Evolutionary conservation across 1,140 invertebrate species (phyloP).

Genomic region (Pseudomyrmex concolor): DNA sequence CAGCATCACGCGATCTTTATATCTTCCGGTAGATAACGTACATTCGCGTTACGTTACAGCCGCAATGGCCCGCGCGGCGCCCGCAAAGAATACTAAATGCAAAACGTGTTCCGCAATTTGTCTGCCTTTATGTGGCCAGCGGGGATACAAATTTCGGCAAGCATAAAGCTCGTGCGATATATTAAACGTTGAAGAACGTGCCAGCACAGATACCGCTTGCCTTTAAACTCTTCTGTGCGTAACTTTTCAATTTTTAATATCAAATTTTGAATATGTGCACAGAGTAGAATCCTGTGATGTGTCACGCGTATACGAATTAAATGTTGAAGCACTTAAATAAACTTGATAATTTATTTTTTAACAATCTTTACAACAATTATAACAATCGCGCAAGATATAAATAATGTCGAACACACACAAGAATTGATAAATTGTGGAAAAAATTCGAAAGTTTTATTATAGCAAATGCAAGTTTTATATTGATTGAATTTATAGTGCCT

Average conservation of each 20-base stretch:
- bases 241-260: constrained; percentile 29
- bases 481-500: too few species aligned
- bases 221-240: constrained; percentile 12
- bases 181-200: constrained; percentile 48
- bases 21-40: constrained; percentile 41
- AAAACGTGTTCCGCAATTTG: constrained; percentile 60
- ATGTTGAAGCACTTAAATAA: not conserved
- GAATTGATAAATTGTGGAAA: not conserved
- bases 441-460: constrained; percentile 7
- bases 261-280: not conserved
- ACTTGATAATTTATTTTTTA: constrained; percentile 7
- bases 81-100: constrained; percentile 61
- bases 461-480: not conserved
- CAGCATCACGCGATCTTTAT: constrained; percentile 45
- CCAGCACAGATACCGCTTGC: not conserved
- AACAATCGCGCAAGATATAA: not conserved
- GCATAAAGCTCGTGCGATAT: constrained; percentile 51
- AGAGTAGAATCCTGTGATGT: not conserved
- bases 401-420: not conserved
- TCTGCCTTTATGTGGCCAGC: constrained; percentile 58
- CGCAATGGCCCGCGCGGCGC: constrained; percentile 46
- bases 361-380: not conserved
- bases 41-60: constrained; percentile 48
- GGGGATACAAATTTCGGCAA: constrained; percentile 54
- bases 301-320: not conserved